Percentiles rank a stretch among this genome's conserved stretches.
Conservation (phyloP, 2,797 vertebrate genomes). For the Gymnopithys bicolor region DNA sequence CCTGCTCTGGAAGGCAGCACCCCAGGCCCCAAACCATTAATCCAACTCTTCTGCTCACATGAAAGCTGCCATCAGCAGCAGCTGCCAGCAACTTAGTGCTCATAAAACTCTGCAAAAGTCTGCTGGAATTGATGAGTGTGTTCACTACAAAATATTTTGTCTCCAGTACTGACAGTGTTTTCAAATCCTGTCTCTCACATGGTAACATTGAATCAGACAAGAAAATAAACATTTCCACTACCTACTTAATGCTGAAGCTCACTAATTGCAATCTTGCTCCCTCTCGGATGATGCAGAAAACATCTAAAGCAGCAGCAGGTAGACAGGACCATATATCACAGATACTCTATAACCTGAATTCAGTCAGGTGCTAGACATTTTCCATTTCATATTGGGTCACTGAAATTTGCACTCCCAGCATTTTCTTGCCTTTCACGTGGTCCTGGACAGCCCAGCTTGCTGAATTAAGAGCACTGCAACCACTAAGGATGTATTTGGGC, state of each 20-base stretch:
- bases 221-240: neutral
- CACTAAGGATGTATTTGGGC: neutral
- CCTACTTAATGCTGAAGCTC: neutral
- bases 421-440: neutral
- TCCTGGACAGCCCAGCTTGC: neutral
- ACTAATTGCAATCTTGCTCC: neutral
- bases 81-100: neutral
- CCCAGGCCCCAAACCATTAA: neutral
- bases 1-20: neutral
- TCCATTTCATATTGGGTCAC: neutral
- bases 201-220: neutral
- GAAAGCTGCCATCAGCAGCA: neutral
- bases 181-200: neutral
- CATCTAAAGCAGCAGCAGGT: neutral
- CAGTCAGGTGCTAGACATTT: neutral
- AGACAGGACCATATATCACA: neutral
- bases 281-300: neutral
- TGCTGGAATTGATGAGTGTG: neutral
- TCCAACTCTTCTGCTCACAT: neutral
- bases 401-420: neutral
- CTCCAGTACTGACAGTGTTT: neutral
- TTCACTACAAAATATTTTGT: neutral
- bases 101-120: neutral
- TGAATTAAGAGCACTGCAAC: neutral
- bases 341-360: neutral